Conservation (phyloP, 2,888 invertebrate species). For the Aphidoletes aphidimyza region DNA sequence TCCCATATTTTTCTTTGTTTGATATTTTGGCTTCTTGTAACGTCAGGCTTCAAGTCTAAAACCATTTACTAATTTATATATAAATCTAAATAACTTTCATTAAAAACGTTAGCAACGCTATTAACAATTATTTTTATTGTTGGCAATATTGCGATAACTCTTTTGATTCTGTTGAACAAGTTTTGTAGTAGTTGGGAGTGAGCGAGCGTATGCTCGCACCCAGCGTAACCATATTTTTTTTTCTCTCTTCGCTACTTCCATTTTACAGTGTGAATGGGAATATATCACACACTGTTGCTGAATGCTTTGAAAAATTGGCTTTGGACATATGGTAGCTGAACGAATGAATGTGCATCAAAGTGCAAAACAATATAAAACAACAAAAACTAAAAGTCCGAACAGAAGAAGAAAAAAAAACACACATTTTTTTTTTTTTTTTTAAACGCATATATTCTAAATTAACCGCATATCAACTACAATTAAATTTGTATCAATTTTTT, state of each 20-base stretch:
- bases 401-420: neutral
- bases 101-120: conserved; percentile 55
- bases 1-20: neutral
- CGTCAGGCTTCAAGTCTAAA: neutral
- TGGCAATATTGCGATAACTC: conserved; percentile 40
- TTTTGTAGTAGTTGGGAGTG: too few species aligned
- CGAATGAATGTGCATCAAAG: too few species aligned
- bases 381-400: neutral
- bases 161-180: neutral
- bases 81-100: conserved; percentile 55
- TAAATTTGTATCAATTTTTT: conserved; percentile 51
- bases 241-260: neutral
- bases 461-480: conserved; percentile 33
- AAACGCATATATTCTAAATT: conserved; percentile 26
- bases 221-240: too few species aligned
- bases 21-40: neutral
- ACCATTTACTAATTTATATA: conserved; percentile 47
- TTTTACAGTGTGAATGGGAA: neutral
- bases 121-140: conserved; percentile 55
- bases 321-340: too few species aligned
- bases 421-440: too few species aligned
- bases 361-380: neutral
- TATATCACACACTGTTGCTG: neutral
- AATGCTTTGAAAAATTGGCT: too few species aligned
- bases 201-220: too few species aligned